Percentiles rank a stretch among this genome's conserved stretches.
phyloP scores from a whole-genome alignment of 2,797 vertebrate species.

The Lutjanus campechanus region DNA sequence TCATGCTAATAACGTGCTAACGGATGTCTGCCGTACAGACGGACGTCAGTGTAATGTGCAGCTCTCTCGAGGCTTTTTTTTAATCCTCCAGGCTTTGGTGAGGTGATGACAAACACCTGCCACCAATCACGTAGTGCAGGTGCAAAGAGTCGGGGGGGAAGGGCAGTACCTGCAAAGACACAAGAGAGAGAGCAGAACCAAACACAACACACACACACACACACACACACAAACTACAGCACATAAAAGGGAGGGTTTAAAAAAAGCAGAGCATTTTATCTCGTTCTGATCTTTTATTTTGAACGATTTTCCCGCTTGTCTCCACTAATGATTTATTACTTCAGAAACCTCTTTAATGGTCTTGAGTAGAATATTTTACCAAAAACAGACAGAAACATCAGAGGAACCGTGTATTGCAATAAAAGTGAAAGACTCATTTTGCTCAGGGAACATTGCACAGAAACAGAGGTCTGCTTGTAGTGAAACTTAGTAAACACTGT shows the following conservation, averaged over 20 bases:
- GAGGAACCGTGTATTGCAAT: neutral
- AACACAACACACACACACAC: too few relatives aligned
- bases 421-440: slow-evolving; percentile 22
- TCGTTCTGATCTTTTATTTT: slow-evolving; percentile 1
- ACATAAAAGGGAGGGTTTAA: slow-evolving; percentile 4
- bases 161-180: too few relatives aligned
- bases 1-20: too few relatives aligned
- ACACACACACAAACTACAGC: too few relatives aligned
- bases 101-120: too few relatives aligned
- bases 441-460: neutral
- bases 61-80: too few relatives aligned
- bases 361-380: slow-evolving; percentile 20
- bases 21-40: too few relatives aligned
- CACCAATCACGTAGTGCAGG: too few relatives aligned
- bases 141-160: too few relatives aligned
- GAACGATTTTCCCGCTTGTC: neutral
- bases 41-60: too few relatives aligned
- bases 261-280: neutral
- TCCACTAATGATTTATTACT: slow-evolving; percentile 6
- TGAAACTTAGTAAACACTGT: slow-evolving; percentile 28
- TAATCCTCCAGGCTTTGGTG: too few relatives aligned
- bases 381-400: slow-evolving; percentile 6
- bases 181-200: too few relatives aligned
- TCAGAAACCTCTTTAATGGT: neutral
- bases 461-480: slow-evolving; percentile 30